Evolutionary conservation across 2,113 vertebrate genomes (phyloP).

Genomic region (Prolemur simus): DNA sequence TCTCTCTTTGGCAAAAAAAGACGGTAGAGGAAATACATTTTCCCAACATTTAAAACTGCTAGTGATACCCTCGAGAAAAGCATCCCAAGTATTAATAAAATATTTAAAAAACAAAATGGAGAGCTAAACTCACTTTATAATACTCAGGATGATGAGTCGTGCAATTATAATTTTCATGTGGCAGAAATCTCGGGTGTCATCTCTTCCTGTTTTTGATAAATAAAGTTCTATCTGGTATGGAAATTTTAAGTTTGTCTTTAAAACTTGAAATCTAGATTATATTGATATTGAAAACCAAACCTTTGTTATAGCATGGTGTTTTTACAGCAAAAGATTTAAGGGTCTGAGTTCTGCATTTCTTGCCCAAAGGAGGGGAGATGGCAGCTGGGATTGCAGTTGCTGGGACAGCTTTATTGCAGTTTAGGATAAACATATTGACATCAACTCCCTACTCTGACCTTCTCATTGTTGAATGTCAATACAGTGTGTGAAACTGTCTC

Average conservation of each 20-base stretch:
- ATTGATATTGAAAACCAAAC: conserved; percentile 7
- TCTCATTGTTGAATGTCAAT: conserved; percentile 64
- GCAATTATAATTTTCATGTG: conserved; percentile 46
- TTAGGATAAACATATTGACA: conserved; percentile 66
- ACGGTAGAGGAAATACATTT: not conserved
- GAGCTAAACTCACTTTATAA: not conserved
- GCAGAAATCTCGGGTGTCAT: conserved; percentile 56
- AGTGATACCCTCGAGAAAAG: not conserved
- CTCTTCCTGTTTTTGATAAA: conserved; percentile 12
- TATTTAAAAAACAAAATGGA: conserved; percentile 11
- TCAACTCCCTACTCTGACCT: conserved; percentile 66
- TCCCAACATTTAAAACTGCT: conserved; percentile 18
- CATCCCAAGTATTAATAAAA: not conserved
- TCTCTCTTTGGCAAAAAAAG: not conserved
- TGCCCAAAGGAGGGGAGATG: not conserved
- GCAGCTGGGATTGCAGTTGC: conserved; percentile 64
- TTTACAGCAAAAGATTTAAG: not conserved
- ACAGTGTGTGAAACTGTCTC: conserved; percentile 49
- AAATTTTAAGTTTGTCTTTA: conserved; percentile 16
- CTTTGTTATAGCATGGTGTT: not conserved
- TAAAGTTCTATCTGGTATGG: not conserved
- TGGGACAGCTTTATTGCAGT: conserved; percentile 70
- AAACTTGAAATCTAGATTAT: conserved; percentile 37
- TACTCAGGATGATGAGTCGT: not conserved
- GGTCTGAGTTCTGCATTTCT: conserved; percentile 9